Base-by-base conservation (phyloP, 1,140 invertebrate species). In the Apis laboriosa region DNA sequence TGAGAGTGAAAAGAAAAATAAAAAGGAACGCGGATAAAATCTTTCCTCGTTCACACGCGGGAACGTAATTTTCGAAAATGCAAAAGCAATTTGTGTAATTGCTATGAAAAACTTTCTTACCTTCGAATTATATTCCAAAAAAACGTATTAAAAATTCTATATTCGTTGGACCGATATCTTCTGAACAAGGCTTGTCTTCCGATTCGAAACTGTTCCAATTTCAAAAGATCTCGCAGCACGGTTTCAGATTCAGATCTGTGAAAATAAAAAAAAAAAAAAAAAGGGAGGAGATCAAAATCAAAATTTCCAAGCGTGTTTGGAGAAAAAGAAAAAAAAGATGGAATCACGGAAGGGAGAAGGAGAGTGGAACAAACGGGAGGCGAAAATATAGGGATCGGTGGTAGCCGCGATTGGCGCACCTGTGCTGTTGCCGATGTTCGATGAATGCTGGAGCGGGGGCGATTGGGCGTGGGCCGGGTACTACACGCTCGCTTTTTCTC, bases 391-490 rank as follows among this genome's bases (percentile, higher is more conserved):
- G 34, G 34, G n/a, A 28, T 4, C 13, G 24, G 63, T 19, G 21
- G 17, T 49, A 77, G 73, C 55, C 43, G 55, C 55, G 43, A 15
- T 28, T 43, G 49, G 28, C 73, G 80, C 80, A 82, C 80, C 80
- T 82, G 80, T 82, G 49, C 80, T 56, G 64, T 66, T 67, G 55
- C 73, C 55, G 67, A 85, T 56, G 64, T 43, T 43, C 60, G 73
- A 73, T 68, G 79, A 72, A 73, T 75, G 74, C 74, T 24, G 13
- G n/a, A 61, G 53, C 53, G 58, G 70, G 61, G 70, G 85, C 49
- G 76, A 55, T 21, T 58, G 58, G 72, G 86, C 88, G 89, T 90
- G 75, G 89, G 89, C 66, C 70, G 64, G 74, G 88, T 56, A 67
- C 67, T 75, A 70, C 71, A 66, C 80, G 81, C 80, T 79, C 60